phyloP scores from a whole-genome alignment of 2,113 vertebrate genomes.

The Zosterops japonicus region DNA sequence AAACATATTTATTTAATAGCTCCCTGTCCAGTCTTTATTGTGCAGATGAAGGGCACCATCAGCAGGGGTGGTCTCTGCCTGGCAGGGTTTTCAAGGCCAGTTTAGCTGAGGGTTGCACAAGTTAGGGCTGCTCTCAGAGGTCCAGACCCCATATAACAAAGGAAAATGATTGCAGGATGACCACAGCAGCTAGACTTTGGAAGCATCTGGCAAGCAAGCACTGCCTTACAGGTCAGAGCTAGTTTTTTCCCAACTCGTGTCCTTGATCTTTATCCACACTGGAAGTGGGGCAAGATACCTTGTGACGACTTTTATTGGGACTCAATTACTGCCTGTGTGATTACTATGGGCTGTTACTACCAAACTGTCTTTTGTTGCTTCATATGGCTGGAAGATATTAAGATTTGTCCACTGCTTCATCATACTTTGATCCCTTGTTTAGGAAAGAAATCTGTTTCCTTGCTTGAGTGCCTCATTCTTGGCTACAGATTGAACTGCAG shows the following conservation, averaged over 20 bases:
- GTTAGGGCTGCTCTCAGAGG: background rate
- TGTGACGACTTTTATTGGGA: slow-evolving; percentile 30
- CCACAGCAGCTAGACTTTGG: background rate
- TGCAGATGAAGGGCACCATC: background rate
- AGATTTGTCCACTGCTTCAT: slow-evolving; percentile 12
- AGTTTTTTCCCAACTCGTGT: background rate
- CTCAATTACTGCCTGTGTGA: background rate
- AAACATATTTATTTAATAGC: background rate
- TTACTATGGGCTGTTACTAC: background rate
- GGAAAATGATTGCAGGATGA: background rate
- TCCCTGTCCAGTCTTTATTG: background rate
- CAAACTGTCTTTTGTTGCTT: slow-evolving; percentile 20
- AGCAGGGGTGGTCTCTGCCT: slow-evolving; percentile 32
- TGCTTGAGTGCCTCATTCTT: slow-evolving; percentile 33
- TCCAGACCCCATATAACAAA: background rate
- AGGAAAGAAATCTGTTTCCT: slow-evolving; percentile 38
- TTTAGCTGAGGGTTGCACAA: slow-evolving; percentile 13
- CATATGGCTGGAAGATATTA: slow-evolving; percentile 46
- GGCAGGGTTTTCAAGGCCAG: background rate
- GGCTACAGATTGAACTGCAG: slow-evolving; percentile 4
- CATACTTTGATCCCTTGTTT: slow-evolving; percentile 52
- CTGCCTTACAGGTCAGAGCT: slow-evolving; percentile 15
- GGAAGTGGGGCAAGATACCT: background rate
- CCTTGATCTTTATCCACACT: slow-evolving; percentile 8
- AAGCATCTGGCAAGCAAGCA: background rate